Evolutionary conservation across 2,113 vertebrate species (phyloP).

Genomic region (Limanda limanda): DNA sequence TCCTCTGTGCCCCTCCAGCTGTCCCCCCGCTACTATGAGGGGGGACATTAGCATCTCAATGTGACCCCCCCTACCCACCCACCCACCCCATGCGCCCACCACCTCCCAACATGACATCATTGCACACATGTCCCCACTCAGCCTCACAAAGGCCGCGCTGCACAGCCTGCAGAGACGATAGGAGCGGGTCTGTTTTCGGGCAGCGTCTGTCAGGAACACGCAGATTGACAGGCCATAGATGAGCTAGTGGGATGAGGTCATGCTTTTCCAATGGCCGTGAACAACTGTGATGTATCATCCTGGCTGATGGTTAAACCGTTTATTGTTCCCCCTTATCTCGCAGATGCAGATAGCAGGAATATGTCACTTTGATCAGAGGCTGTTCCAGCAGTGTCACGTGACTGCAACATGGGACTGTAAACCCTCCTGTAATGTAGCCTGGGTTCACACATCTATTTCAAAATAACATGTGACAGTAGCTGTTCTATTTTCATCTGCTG

Average conservation of each 20-base stretch:
- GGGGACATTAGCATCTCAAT: constrained; percentile 81
- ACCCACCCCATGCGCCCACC: constrained; percentile 4
- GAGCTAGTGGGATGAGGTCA: constrained; percentile 72
- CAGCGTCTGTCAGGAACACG: constrained; percentile 59
- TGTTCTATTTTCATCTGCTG: constrained; percentile 49
- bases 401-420: constrained; percentile 36
- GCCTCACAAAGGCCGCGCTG: constrained; percentile 72
- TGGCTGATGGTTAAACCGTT: constrained; percentile 55
- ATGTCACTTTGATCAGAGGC: constrained; percentile 56
- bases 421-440: not conserved
- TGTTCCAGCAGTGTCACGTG: constrained; percentile 25
- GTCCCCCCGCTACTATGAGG: constrained; percentile 67
- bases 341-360: constrained; percentile 30
- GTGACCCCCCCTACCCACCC: constrained; percentile 39
- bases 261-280: constrained; percentile 43
- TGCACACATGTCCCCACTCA: constrained; percentile 76
- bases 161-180: constrained; percentile 53
- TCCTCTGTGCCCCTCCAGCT: constrained; percentile 77
- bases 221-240: constrained; percentile 58
- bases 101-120: constrained; percentile 79
- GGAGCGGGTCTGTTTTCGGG: constrained; percentile 34
- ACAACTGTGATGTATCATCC: constrained; percentile 34
- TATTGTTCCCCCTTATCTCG: constrained; percentile 47
- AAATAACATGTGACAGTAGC: constrained; percentile 48
- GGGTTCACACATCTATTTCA: constrained; percentile 44